Percentiles rank a stretch among this genome's conserved stretches.
phyloP scores from a whole-genome alignment of 2,888 invertebrate genomes.

The Brachycybe producta region DNA sequence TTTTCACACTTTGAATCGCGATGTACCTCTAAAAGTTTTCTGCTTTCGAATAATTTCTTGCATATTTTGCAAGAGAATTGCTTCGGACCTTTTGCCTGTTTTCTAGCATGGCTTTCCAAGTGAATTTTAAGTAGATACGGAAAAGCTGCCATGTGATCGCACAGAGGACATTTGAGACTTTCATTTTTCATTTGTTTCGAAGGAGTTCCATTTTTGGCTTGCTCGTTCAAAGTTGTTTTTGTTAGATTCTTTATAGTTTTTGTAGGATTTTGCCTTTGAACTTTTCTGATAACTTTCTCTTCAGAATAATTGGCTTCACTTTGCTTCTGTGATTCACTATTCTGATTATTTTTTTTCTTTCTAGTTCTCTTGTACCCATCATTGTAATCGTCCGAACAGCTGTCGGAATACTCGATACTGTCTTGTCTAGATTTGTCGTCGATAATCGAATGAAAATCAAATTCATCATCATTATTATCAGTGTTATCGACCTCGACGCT shows the following conservation, averaged over 20 bases:
- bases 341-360: background rate
- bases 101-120: background rate
- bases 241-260: too few relatives aligned
- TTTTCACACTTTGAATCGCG: background rate
- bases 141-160: slow-evolving; percentile 3
- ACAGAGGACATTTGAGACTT: background rate
- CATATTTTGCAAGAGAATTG: background rate
- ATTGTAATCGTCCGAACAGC: background rate
- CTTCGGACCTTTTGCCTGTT: background rate
- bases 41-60: slow-evolving; percentile 4
- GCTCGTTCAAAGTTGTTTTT: too few relatives aligned
- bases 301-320: background rate
- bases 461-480: too few relatives aligned
- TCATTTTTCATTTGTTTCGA: too few relatives aligned
- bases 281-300: background rate
- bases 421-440: too few relatives aligned
- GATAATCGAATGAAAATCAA: too few relatives aligned
- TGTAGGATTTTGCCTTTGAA: too few relatives aligned
- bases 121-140: background rate
- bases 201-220: background rate
- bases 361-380: background rate
- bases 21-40: background rate
- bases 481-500: too few relatives aligned
- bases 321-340: background rate
- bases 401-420: background rate